A percentile compares a stretch with the other conserved stretches of the same genome.
phyloP scores from a whole-genome alignment of 35 echinoderm and acorn worm species.

The Eucidaris tribuloides region DNA sequence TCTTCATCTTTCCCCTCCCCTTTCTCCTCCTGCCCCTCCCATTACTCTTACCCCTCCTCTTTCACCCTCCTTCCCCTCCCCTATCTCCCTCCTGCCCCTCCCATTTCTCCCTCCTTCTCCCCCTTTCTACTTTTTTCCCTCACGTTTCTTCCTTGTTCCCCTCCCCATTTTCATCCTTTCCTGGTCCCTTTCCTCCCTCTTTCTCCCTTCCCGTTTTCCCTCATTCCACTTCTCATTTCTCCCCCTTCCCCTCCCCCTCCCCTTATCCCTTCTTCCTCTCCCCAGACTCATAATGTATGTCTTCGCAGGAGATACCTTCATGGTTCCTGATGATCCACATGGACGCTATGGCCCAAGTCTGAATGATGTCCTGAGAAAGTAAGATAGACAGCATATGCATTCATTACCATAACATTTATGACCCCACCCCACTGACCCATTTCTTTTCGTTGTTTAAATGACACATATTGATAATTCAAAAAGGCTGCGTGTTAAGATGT shows the following conservation, averaged over 20 bases:
- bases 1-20: no score
- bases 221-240: not conserved
- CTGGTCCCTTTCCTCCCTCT: not conserved
- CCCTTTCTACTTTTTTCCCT: not conserved
- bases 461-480: no score
- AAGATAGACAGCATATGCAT: no score
- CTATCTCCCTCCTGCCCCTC: no score
- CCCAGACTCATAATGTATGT: conserved; percentile 59
- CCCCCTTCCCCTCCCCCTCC: not conserved
- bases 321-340: conserved; percentile 60
- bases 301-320: conserved; percentile 53
- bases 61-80: no score
- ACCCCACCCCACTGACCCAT: no score
- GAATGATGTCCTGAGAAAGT: conserved; percentile 24
- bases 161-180: not conserved
- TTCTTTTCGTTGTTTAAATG: no score
- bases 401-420: no score
- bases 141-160: not conserved
- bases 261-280: not conserved
- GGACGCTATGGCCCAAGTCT: conserved; percentile 55
- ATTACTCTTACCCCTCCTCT: no score
- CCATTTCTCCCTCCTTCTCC: not conserved
- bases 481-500: no score
- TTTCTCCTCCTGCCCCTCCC: no score
- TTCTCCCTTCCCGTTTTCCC: not conserved